These are phyloP conservation scores for Sialis lutaria DNA, from an alignment of 2,888 invertebrate genomes.

Conservation along the genomic window DNA sequence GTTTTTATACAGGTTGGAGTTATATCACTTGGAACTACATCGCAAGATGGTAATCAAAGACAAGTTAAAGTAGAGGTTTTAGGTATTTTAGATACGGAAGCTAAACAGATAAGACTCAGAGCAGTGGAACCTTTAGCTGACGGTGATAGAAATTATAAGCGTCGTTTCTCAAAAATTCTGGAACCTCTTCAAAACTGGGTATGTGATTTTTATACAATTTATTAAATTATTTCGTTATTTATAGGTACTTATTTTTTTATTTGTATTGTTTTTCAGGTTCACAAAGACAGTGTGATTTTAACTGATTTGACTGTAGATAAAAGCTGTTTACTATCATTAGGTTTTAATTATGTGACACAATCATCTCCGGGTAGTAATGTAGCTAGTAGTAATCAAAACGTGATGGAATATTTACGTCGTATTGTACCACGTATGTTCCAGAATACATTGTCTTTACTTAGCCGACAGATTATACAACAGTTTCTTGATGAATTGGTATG, in stretches of 20 bases:
- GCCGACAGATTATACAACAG: constrained; percentile 75
- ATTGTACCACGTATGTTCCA: constrained; percentile 85
- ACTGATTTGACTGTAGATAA: constrained; percentile 77
- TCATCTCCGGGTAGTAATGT: constrained; percentile 28
- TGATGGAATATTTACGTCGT: constrained; percentile 74
- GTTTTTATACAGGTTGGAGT: constrained; percentile 41
- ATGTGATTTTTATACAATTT: neutral
- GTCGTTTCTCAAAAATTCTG: constrained; percentile 66
- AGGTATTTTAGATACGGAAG: constrained; percentile 59
- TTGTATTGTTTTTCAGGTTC: constrained; percentile 26
- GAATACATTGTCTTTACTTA: constrained; percentile 65
- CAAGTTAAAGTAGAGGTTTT: constrained; percentile 79
- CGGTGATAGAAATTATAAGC: constrained; percentile 62
- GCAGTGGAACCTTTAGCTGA: constrained; percentile 71
- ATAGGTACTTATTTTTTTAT: neutral
- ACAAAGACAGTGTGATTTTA: constrained; percentile 55
- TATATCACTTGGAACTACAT: constrained; percentile 73
- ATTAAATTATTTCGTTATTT: neutral
- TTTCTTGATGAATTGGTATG: constrained; percentile 64
- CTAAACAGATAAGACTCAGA: constrained; percentile 54
- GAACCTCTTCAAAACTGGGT: constrained; percentile 58
- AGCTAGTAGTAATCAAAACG: constrained; percentile 25
- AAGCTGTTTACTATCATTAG: constrained; percentile 56
- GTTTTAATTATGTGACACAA: constrained; percentile 60
- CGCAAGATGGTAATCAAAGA: constrained; percentile 42